These are phyloP conservation scores for Physella acuta DNA, from an alignment of 1,140 invertebrate genomes.

Conservation along the genomic window DNA sequence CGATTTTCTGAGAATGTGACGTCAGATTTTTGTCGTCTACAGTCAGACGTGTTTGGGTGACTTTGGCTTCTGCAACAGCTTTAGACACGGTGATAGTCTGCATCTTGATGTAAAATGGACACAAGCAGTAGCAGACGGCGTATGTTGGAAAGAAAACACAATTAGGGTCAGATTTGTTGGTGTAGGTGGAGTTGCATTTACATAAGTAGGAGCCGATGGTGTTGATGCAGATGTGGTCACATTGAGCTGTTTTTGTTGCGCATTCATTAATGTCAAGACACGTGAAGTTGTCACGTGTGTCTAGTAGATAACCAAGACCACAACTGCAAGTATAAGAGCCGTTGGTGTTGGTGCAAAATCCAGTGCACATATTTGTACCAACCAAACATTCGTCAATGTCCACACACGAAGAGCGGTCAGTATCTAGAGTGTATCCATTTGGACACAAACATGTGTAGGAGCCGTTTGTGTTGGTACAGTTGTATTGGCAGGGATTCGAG, in stretches of 20 bases:
- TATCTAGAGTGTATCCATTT: not conserved
- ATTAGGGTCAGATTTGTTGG: too few relatives aligned
- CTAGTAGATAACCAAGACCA: constrained; percentile 23
- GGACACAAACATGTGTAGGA: not conserved
- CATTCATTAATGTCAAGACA: constrained; percentile 7
- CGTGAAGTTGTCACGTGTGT: not conserved
- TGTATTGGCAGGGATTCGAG: not conserved
- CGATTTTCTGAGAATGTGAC: too few relatives aligned
- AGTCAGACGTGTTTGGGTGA: too few relatives aligned
- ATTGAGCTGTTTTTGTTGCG: not conserved
- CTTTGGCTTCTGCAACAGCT: too few relatives aligned
- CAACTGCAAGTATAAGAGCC: not conserved
- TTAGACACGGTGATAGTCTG: too few relatives aligned
- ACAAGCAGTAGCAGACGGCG: too few relatives aligned
- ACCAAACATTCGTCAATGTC: constrained; percentile 14
- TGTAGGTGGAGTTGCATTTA: too few relatives aligned
- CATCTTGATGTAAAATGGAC: too few relatives aligned
- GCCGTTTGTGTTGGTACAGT: not conserved
- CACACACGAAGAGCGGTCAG: not conserved
- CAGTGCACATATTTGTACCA: not conserved
- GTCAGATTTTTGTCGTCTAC: too few relatives aligned
- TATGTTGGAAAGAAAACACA: too few relatives aligned
- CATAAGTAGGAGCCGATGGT: not conserved
- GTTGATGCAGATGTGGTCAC: not conserved
- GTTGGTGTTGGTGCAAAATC: not conserved